Base-by-base conservation (phyloP, 2,888 invertebrate species). In the Clivina fossor region DNA sequence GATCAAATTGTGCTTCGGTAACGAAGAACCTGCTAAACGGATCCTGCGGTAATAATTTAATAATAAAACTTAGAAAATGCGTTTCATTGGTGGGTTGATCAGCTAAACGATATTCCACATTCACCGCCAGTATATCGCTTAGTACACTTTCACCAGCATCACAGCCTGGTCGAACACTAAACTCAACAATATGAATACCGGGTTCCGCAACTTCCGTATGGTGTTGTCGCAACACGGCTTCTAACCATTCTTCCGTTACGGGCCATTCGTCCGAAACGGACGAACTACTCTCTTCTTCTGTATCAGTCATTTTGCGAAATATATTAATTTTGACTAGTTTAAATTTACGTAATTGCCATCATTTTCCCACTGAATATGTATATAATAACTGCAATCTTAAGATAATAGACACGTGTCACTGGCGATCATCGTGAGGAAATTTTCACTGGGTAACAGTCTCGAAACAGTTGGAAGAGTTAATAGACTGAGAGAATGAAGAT, bases 1-100 rank as follows among this genome's bases (percentile, higher is more conserved):
- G 80, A 71, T 90, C 89, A 69, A 90, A 90, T 70, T 89, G 88
- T 1, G 88, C 88, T 69, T 89, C 88, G 18, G 87, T 88, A 57
- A 90, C 88, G 71, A 89, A 89, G 62, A 85, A 84, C 49, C 89
- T 77, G 58, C 86, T 87, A 71, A 88, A 89, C 0, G 88, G 88
- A 69, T 90, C 89, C 63, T 85, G 80, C 0, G 90, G 90, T 20
- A 89, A 80, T 43, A 89, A 76, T 70, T 90, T 90, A 58, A 89
- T 84, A 61, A 90, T 84, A 46, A 90, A 71, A 74, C 73, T 75
- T 26, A 78, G 69, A 53, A 64, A 66, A 61, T 69, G 67, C 38
- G 62, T 58, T 53, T 33, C 3, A 53, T 8, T 9, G 2, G 30
- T 11, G 2, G 65, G 59, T 47, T 69, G 66, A 13, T 68, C 63